phyloP scores from a whole-genome alignment of 2,797 vertebrate species.

The Myotis pilosus region DNA sequence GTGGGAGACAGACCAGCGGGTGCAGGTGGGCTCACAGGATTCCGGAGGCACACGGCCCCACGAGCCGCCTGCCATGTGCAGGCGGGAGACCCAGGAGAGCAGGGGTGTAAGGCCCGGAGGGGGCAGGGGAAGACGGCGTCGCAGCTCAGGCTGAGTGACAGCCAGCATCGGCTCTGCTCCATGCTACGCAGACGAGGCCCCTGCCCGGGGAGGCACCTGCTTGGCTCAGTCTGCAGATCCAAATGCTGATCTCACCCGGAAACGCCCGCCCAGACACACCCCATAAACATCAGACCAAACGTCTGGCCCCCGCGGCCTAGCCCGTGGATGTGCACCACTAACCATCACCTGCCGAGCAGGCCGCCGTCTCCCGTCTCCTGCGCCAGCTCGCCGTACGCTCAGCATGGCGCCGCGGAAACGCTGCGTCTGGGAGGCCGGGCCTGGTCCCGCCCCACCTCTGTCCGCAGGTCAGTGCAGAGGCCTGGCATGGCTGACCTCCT shows the following conservation, averaged over 20 bases:
- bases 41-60: rapidly evolving
- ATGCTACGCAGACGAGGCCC: not conserved
- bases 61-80: rapidly evolving
- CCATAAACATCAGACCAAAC: rapidly evolving
- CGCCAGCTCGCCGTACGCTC: rapidly evolving
- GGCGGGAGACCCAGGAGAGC: not conserved
- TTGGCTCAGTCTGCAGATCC: not conserved
- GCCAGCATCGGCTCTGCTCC: rapidly evolving
- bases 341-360: rapidly evolving
- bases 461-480: not conserved
- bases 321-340: rapidly evolving
- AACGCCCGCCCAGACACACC: not conserved
- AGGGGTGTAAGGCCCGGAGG: rapidly evolving
- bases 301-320: not conserved
- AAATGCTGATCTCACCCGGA: rapidly evolving
- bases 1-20: too few relatives aligned
- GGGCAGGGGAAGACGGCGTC: rapidly evolving
- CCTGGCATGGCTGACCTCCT: too few relatives aligned
- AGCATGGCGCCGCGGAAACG: too few relatives aligned
- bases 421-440: too few relatives aligned
- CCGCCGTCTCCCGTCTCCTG: too few relatives aligned
- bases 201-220: too few relatives aligned
- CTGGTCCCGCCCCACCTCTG: not conserved
- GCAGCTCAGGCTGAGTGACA: not conserved
- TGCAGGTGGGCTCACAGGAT: rapidly evolving